These are phyloP conservation scores for Holacanthus passer DNA, from an alignment of 2,113 vertebrate genomes.

Conservation along the genomic window DNA sequence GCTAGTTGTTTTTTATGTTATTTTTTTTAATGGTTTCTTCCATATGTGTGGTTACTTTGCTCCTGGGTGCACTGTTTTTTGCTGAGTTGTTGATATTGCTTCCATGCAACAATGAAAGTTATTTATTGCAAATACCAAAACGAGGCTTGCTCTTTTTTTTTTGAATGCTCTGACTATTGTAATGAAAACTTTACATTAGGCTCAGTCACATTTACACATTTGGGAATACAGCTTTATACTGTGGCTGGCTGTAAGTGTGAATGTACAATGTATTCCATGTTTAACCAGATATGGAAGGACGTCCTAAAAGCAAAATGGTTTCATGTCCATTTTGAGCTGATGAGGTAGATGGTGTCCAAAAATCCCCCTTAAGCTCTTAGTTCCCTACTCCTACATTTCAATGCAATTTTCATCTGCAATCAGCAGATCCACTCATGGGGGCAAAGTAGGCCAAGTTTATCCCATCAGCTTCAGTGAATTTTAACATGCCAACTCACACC, in stretches of 20 bases:
- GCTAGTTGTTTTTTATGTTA: constrained; percentile 83
- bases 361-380: no score
- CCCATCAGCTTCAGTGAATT: no score
- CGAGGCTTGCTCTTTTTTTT: constrained; percentile 83
- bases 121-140: constrained; percentile 89
- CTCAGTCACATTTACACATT: constrained; percentile 8
- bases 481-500: no score
- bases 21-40: constrained; percentile 80
- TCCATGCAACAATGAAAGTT: constrained; percentile 90
- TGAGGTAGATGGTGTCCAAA: no score
- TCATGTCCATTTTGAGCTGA: neutral
- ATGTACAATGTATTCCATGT: neutral
- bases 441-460: no score
- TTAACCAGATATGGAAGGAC: neutral
- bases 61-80: constrained; percentile 91
- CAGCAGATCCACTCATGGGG: no score
- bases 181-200: neutral
- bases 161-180: neutral
- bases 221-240: no score
- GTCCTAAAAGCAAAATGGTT: neutral
- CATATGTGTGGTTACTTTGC: constrained; percentile 86
- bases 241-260: neutral
- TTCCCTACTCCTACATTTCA: no score
- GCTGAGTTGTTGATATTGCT: constrained; percentile 91
- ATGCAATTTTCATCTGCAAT: no score